Evolutionary conservation across 2,113 vertebrate species (phyloP).

Genomic region (Onychostruthus taczanowskii): DNA sequence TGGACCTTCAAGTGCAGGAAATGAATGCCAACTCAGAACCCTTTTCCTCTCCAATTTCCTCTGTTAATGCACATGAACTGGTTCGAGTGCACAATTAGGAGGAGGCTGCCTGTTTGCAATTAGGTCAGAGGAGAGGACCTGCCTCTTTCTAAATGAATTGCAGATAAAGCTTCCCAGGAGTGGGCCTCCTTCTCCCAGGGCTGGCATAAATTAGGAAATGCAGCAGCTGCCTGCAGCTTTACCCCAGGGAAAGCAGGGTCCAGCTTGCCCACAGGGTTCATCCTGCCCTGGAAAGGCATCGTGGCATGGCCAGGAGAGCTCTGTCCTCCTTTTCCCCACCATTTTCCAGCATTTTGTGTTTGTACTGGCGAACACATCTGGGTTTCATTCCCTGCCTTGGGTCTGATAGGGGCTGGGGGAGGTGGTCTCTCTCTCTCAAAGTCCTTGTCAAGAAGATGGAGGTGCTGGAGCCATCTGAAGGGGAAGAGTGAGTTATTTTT

Average conservation of each 20-base stretch:
- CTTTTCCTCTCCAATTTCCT: constrained; percentile 34
- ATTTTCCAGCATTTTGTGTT: background rate
- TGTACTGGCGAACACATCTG: background rate
- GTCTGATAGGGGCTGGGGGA: background rate
- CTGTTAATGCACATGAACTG: background rate
- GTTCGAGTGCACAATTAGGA: background rate
- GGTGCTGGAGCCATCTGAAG: background rate
- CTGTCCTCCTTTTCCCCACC: background rate
- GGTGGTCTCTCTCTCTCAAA: background rate
- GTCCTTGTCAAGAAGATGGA: background rate
- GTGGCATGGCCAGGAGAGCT: background rate
- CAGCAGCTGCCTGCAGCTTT: background rate
- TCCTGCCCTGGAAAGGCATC: background rate
- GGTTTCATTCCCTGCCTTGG: background rate
- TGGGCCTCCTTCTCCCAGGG: background rate
- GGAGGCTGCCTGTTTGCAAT: constrained; percentile 37
- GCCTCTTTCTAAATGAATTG: constrained; percentile 53
- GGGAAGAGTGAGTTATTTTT: background rate
- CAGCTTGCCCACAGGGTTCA: background rate
- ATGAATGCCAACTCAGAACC: background rate
- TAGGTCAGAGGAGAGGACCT: constrained; percentile 12
- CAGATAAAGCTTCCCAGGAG: constrained; percentile 22
- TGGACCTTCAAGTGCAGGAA: background rate
- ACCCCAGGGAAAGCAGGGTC: background rate
- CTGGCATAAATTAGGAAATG: background rate